Conservation (phyloP, 2,113 vertebrate genomes). For the Cygnus buccinator region DNA sequence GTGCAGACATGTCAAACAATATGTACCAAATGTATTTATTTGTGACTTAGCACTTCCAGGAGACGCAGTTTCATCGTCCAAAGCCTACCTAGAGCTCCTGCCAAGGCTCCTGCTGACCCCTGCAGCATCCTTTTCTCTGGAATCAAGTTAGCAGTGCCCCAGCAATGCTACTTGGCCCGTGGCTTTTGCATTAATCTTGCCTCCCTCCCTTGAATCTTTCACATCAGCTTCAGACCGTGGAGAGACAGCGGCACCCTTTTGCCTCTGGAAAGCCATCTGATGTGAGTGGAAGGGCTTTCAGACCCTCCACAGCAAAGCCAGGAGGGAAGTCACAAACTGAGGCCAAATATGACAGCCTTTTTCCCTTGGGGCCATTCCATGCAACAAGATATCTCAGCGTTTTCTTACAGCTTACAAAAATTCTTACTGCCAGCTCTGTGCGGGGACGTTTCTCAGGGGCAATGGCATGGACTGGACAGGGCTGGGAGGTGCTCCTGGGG, state of each 20-base stretch:
- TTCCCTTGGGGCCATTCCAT: not conserved
- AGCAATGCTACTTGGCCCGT: not conserved
- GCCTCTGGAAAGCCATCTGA: not conserved
- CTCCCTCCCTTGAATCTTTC: not conserved
- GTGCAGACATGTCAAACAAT: not conserved
- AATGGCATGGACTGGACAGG: not conserved
- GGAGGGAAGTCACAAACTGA: not conserved
- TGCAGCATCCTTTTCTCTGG: not conserved
- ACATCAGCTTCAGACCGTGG: rapidly evolving
- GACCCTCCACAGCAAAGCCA: not conserved
- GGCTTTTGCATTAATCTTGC: not conserved
- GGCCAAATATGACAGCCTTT: not conserved
- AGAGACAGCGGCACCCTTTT: not conserved
- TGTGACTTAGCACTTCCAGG: not conserved
- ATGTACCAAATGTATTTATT: not conserved
- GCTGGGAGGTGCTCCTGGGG: not conserved
- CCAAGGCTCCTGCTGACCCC: not conserved
- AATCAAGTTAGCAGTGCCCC: not conserved
- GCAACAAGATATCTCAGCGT: rapidly evolving
- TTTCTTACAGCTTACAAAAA: not conserved
- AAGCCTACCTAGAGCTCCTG: not conserved
- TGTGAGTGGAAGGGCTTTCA: not conserved
- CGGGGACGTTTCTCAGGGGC: not conserved
- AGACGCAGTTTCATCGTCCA: not conserved
- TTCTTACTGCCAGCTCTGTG: not conserved